Base-by-base conservation (phyloP, 2,797 vertebrate genomes). In the Lepus townsendii region DNA sequence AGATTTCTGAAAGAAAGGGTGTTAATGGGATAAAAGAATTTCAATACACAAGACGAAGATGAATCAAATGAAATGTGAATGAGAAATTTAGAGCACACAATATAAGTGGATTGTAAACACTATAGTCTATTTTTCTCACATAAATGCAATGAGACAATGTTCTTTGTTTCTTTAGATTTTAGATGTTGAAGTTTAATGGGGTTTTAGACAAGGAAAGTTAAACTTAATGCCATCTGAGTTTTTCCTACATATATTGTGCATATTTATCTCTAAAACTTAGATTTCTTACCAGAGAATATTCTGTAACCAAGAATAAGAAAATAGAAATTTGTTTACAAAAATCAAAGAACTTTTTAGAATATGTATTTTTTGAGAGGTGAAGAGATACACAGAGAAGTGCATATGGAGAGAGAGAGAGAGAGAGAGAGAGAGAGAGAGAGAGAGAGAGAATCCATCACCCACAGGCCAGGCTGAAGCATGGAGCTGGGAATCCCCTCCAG, bases 1-100 rank as follows among this genome's bases (percentile, higher is more conserved):
- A 97, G 93, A 95, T 96, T 95, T 95, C 80, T 97, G 94, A 79
- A 95, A 87, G 96, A 93, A 91, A 97, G 38, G 69, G 32, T 96
- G 93, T 66, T 96, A 96, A 94, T 96, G 63, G 42, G 69, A 86
- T 93, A 92, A 96, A 97, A 83, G n/a, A 96, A 96, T 69, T 97
- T 73, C 84, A 95, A 38, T 79, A 71, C 10, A 54, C 94, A 93
- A 96, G 30, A 88, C 24, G 95, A 95, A 87, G 92, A 97, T 92
- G 32, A 95, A 80, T 94, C 50, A 73, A 97, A 96, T 66, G 86
- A 93, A 97, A 79, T 4, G 6, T 32, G 77, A 94, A 91, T 82
- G 63, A 96, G 92, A 95, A 93, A 60, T 5, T 86, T 12, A 65
- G 78, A 87, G 32, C 66, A 80, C 38, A 5, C 54, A 72, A 93